Base-by-base conservation (phyloP, 2,888 invertebrate genomes). In the Trilocha varians region DNA sequence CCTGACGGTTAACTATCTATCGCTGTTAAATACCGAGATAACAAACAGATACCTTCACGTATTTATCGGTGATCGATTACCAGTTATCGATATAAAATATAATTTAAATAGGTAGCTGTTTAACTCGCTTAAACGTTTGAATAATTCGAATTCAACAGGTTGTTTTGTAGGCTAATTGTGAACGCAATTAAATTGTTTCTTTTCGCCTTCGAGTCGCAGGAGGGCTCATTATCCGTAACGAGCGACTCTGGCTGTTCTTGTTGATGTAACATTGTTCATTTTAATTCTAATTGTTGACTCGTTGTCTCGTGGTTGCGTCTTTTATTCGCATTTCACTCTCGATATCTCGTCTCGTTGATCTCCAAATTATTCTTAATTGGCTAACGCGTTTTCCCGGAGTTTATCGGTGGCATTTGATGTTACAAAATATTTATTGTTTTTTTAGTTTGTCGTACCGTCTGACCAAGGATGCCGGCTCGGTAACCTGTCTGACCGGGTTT, bases 111-210 rank as follows among this genome's bases (percentile, higher is more conserved):
- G 42, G 40, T 40, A 43, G 52, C 57, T 52, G 53, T 52, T 57
- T 48, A 46, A 59, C 52, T 56, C 50, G 45, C 55, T 63, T 59
- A 58, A 65, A 55, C 56, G 60, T 53, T 67, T 58, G 51, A 61
- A 60, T 57, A 64, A 66, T 63, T 57, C 53, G 56, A 62, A 57
- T 49, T 66, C 77, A 74, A 77, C 77, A 77, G 73, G 77, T 78
- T 64, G 71, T 67, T 76, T 72, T 73, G 67, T 74, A 69, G 65
- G 70, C 69, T 78, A 77, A 78, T 78, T 71, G 70, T 71, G 61
- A 62, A 65, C 62, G 65, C 68, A 71, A 75, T 78, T 73, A 70
- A 74, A 70, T 72, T 48, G 67, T 72, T 70, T 76, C 67, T 71
- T 72, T 77, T 69, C 63, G 60, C 59, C 55, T 66, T 59, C 51